Base-by-base conservation (phyloP, 1,140 invertebrate genomes). In the Atta colombica region DNA sequence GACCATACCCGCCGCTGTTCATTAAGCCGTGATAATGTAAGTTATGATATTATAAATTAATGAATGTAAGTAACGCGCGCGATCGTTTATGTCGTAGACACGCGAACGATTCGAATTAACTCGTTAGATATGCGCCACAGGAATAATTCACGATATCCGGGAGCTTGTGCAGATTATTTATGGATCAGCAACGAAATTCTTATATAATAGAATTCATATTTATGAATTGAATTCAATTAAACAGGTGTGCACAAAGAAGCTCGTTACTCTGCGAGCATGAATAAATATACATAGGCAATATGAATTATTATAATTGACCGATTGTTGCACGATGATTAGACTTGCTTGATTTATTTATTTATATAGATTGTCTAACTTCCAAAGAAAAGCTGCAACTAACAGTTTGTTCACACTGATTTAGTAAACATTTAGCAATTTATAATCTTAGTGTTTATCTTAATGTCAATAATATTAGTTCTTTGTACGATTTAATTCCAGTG, bases 11-110 rank as follows among this genome's bases (percentile, higher is more conserved):
- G 69, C 55, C 45, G 39, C 39, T 49, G 39, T 61, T 84, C 58
- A 74, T 75, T 84, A 84, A 84, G 39, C 18, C 12, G 55, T 25
- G 39, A 84, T 84, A 84, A 75, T 12, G n/a, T 63, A 51, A 84
- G 25, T 84, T 84, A 74, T n/a, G 80, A 75, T 84, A 74, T n/a
- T 81, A 84, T 84, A 75, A 84, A 75, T 84, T 84, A 84, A 61
- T 35, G 60, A 74, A 31, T 1, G 18, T 49, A 72, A 82, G 35
- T 72, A 82, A 82, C 53, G 55, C 25, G 68, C 53, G 55, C 25
- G 68, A 25, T 39, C 53, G 25, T 12, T 72, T 31, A 14, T 10
- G 25, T 51, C 18, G 68, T 18, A 63, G 14, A 74, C 80, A 14
- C 69, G 80, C 69, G 71, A 74, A 18, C 39, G 18, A 61, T 84